phyloP scores from a whole-genome alignment of 2,888 invertebrate species.

The Hydropsyche betteni region DNA sequence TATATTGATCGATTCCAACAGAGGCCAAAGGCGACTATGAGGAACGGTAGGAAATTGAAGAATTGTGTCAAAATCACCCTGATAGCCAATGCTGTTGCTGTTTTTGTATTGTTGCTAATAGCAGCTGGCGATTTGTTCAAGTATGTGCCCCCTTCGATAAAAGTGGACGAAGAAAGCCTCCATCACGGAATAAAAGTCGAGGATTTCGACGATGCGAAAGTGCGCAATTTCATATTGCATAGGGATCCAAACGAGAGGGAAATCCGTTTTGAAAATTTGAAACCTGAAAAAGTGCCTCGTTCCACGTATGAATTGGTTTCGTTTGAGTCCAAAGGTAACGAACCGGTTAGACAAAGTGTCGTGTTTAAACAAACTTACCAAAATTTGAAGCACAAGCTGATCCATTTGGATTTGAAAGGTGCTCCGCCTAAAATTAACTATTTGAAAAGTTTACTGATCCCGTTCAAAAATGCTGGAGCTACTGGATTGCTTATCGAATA shows the following conservation, averaged over 20 bases:
- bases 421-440: constrained; percentile 78
- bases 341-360: constrained; percentile 12
- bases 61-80: not conserved
- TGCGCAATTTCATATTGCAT: not conserved
- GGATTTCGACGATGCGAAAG: not conserved
- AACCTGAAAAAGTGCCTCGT: not conserved
- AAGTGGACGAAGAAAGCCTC: too few species aligned
- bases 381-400: constrained; percentile 67
- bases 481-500: constrained; percentile 85
- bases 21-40: constrained; percentile 10
- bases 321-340: too few species aligned
- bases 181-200: too few species aligned
- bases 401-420: constrained; percentile 87
- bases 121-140: not conserved
- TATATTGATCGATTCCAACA: constrained; percentile 4
- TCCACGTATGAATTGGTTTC: not conserved
- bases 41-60: constrained; percentile 6
- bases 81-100: not conserved
- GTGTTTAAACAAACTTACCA: constrained; percentile 37
- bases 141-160: not conserved
- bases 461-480: constrained; percentile 72
- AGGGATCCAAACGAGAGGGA: not conserved
- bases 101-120: not conserved
- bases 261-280: not conserved
- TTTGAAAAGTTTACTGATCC: constrained; percentile 69